A percentile compares a stretch with the other conserved stretches of the same genome.
Conservation (phyloP, 2,113 vertebrate species). For the Turnix velox region DNA sequence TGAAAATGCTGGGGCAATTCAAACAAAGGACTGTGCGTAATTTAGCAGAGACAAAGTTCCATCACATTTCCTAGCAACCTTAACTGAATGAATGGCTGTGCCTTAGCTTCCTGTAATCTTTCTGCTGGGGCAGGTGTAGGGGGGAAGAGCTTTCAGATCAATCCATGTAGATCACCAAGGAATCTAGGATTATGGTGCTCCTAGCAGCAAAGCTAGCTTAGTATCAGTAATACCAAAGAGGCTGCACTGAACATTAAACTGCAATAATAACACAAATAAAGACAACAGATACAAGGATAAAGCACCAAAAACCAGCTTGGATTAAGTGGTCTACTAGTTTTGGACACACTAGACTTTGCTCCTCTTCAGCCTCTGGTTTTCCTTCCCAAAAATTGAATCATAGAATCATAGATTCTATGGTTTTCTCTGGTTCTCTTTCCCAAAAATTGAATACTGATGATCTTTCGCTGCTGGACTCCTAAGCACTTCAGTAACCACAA, state of each 20-base stretch:
- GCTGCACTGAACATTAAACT: background rate
- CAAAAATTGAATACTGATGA: background rate
- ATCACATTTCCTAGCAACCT: background rate
- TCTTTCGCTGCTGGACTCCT: background rate
- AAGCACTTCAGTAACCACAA: background rate
- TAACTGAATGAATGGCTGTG: background rate
- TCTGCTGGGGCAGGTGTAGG: background rate
- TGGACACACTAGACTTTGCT: background rate
- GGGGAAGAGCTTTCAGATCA: background rate
- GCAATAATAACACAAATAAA: background rate
- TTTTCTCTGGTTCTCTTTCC: background rate
- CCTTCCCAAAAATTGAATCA: background rate
- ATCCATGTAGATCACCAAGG: background rate
- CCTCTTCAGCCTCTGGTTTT: background rate
- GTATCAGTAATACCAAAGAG: background rate
- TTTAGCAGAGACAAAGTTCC: background rate
- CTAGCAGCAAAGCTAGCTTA: background rate
- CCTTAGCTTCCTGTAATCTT: background rate
- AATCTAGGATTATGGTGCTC: background rate
- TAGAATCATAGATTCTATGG: too few relatives aligned
- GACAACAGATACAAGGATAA: background rate
- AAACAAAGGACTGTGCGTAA: background rate
- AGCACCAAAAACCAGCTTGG: background rate
- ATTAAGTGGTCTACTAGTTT: background rate
- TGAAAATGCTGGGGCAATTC: background rate